Conservation (phyloP, 2,888 invertebrate species). For the Caradrina clavipalpis region DNA sequence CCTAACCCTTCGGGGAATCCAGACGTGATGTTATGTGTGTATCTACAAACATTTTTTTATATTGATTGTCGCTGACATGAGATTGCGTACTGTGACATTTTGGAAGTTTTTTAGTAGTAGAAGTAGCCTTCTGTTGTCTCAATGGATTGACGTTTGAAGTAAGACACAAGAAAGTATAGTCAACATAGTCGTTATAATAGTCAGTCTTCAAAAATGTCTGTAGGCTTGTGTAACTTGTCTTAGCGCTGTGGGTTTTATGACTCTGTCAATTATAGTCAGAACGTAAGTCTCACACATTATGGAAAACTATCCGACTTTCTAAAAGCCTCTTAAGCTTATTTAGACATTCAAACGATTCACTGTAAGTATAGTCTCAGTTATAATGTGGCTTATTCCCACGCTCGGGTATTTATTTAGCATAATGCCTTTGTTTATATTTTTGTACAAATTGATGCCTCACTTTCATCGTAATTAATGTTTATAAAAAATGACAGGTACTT, state of each 20-base stretch:
- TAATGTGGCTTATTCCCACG: slow-evolving; percentile 70
- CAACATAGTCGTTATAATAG: not conserved
- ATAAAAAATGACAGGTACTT: not conserved
- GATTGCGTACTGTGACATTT: no score
- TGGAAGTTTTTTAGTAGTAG: no score
- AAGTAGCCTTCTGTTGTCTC: not conserved
- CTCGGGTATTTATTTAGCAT: slow-evolving; percentile 59
- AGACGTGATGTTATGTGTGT: no score
- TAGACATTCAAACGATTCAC: slow-evolving; percentile 58
- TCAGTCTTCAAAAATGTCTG: not conserved
- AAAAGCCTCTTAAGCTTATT: slow-evolving; percentile 65
- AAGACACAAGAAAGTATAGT: not conserved
- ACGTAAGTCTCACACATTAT: slow-evolving; percentile 62
- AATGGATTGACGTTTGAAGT: not conserved
- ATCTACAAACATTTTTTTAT: no score
- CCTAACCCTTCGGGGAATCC: no score
- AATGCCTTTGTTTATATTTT: slow-evolving; percentile 63
- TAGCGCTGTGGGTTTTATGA: not conserved
- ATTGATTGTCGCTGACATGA: no score
- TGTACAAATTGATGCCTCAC: slow-evolving; percentile 60
- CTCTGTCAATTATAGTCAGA: slow-evolving; percentile 12
- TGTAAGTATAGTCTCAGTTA: slow-evolving; percentile 63
- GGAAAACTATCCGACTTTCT: slow-evolving; percentile 69
- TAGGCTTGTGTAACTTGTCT: not conserved
- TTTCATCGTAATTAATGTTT: slow-evolving; percentile 65